Evolutionary conservation across 1,140 invertebrate species (phyloP).

Genomic region (Macrocentrus cingulum): DNA sequence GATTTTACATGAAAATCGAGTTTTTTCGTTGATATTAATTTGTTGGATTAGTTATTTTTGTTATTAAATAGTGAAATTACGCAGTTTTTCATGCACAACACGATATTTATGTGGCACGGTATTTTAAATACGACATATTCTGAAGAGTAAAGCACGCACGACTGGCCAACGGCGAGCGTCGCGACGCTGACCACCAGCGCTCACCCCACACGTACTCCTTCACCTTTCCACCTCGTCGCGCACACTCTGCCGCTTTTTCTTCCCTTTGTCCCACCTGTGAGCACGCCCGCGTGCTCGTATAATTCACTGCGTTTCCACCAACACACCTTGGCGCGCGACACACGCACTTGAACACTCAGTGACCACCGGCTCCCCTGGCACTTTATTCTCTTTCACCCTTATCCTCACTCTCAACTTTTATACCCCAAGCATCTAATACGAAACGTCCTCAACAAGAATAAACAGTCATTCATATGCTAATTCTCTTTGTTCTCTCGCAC

Average conservation of each 20-base stretch:
- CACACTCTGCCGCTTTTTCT: conserved; percentile 3
- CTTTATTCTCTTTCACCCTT: no score
- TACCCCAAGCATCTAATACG: background rate
- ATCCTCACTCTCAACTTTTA: no score
- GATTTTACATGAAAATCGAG: background rate
- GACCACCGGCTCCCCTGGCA: no score
- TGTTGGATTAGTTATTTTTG: no score
- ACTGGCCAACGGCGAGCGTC: conserved; percentile 48
- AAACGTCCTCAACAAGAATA: background rate
- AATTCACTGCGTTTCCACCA: background rate
- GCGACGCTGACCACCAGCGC: conserved; percentile 49
- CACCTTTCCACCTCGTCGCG: conserved; percentile 15
- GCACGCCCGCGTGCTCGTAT: conserved; percentile 18
- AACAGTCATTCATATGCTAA: conserved; percentile 1
- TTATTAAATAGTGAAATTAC: no score
- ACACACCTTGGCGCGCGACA: background rate
- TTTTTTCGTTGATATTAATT: background rate
- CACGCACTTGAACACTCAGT: background rate
- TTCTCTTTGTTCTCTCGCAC: background rate
- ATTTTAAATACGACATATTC: conserved; percentile 30
- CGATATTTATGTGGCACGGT: conserved; percentile 12
- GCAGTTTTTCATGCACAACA: background rate
- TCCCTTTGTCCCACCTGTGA: conserved; percentile 35
- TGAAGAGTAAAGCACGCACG: conserved; percentile 51
- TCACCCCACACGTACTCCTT: conserved; percentile 17